Percentiles rank a stretch among this genome's conserved stretches.
phyloP scores from a whole-genome alignment of 1,140 invertebrate species.

The Bradysia coprophila region DNA sequence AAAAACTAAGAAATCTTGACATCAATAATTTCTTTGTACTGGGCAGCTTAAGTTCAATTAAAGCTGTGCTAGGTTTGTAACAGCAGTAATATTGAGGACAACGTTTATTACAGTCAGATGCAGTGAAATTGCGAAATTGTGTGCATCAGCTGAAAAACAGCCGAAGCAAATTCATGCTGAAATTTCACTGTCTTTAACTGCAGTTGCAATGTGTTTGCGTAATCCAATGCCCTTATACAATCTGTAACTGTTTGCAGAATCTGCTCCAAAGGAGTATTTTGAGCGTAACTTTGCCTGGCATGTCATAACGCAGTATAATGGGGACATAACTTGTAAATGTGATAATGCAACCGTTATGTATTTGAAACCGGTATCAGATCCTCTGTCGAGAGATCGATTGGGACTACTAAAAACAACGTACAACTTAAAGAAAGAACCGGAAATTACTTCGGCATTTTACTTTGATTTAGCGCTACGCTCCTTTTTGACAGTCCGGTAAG shows the following conservation, averaged over 20 bases:
- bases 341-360: conserved; percentile 48
- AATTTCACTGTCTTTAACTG: too few species aligned
- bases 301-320: conserved; percentile 41
- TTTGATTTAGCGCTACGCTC: conserved; percentile 61
- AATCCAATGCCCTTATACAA: neutral
- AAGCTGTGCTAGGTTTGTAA: conserved; percentile 33
- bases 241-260: conserved; percentile 8
- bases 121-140: too few species aligned
- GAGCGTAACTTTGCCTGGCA: conserved; percentile 38
- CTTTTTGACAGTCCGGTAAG: conserved; percentile 53
- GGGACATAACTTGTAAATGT: conserved; percentile 41
- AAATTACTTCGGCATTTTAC: conserved; percentile 63
- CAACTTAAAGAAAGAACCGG: conserved; percentile 44
- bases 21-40: conserved; percentile 78
- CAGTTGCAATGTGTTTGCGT: neutral
- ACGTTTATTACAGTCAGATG: conserved; percentile 1
- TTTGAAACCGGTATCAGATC: conserved; percentile 40
- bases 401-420: conserved; percentile 46
- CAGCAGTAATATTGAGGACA: neutral
- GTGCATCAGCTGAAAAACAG: too few species aligned
- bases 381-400: conserved; percentile 35
- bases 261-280: conserved; percentile 20
- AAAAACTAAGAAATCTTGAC: conserved; percentile 54
- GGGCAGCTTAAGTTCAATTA: conserved; percentile 47
- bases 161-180: too few species aligned